Percentiles rank a stretch among this genome's conserved stretches.
These are phyloP conservation scores for Lamproptera curius DNA, from an alignment of 2,888 invertebrate species.

Conservation along the genomic window DNA sequence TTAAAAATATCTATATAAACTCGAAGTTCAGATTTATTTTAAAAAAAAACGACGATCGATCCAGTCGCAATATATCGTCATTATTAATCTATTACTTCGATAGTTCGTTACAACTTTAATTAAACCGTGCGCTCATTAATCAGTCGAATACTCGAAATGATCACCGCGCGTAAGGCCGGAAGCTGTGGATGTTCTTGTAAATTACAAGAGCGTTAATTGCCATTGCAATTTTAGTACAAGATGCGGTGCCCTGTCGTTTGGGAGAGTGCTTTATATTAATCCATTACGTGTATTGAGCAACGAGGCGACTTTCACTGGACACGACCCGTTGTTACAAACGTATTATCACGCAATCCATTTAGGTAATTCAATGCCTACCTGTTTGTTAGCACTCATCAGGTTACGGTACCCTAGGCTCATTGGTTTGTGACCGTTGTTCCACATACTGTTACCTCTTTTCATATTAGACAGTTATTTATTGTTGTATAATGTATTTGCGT, in stretches of 20 bases:
- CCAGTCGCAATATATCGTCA: too few relatives aligned
- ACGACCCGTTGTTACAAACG: conserved; percentile 55
- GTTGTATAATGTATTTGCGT: too few relatives aligned
- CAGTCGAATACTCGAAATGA: conserved; percentile 1
- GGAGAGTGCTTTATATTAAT: conserved; percentile 45
- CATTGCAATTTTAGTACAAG: conserved; percentile 63
- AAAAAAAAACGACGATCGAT: too few relatives aligned
- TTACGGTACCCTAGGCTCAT: conserved; percentile 23
- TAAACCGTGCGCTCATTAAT: not conserved
- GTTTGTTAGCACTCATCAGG: conserved; percentile 24
- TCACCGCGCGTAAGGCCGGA: conserved; percentile 63
- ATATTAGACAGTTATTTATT: too few relatives aligned
- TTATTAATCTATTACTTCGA: too few relatives aligned
- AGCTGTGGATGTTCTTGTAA: conserved; percentile 64
- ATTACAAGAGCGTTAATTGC: conserved; percentile 62
- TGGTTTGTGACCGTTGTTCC: conserved; percentile 20
- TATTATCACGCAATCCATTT: conserved; percentile 62
- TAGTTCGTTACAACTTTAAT: conserved; percentile 10
- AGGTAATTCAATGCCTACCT: conserved; percentile 47
- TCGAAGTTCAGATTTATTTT: too few relatives aligned
- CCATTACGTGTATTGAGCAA: conserved; percentile 62
- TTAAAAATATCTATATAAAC: too few relatives aligned
- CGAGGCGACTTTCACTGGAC: conserved; percentile 60
- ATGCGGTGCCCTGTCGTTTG: conserved; percentile 36
- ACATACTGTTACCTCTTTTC: too few relatives aligned